Evolutionary conservation across 2,113 vertebrate genomes (phyloP).

Genomic region (Microcebus jonahi): DNA sequence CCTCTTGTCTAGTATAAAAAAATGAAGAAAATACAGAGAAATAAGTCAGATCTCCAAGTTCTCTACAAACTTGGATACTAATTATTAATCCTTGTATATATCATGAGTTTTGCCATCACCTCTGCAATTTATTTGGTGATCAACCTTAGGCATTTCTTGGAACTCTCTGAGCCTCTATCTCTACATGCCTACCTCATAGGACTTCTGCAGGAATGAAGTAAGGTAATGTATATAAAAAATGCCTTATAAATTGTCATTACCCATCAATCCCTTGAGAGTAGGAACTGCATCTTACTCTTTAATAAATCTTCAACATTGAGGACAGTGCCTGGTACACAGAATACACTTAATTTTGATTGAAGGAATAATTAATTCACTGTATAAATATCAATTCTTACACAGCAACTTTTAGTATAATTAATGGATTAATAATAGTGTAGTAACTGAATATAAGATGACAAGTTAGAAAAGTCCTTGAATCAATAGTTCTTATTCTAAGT

Average conservation of each 20-base stretch:
- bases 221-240: neutral
- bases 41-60: neutral
- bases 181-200: neutral
- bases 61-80: neutral
- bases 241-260: neutral
- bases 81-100: neutral
- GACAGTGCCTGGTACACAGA: neutral
- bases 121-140: neutral
- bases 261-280: neutral
- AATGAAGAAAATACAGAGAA: neutral
- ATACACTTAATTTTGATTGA: neutral
- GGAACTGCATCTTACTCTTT: neutral
- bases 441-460: neutral
- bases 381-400: neutral
- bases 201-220: neutral
- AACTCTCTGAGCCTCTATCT: neutral
- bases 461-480: neutral
- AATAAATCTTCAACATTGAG: neutral
- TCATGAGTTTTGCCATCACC: neutral
- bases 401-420: conserved; percentile 18
- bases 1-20: neutral
- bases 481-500: neutral
- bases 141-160: neutral
- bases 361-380: neutral
- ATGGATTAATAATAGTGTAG: neutral